These are phyloP conservation scores for Vesta saturnalis DNA, from an alignment of 2,888 invertebrate species.

Conservation along the genomic window DNA sequence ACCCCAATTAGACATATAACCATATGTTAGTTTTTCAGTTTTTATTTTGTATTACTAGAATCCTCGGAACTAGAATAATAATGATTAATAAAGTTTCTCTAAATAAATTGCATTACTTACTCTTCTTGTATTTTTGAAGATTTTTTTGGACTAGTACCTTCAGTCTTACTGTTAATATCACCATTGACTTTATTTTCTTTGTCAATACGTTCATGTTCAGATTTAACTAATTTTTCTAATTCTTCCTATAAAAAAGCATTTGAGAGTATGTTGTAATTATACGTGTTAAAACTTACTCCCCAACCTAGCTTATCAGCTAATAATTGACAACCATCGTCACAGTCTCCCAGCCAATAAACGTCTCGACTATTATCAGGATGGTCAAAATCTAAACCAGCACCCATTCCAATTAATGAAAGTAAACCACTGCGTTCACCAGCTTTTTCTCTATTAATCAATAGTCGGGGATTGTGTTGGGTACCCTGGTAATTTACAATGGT, in stretches of 20 bases:
- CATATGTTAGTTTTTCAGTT: too few species aligned
- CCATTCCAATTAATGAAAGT: slow-evolving; percentile 59
- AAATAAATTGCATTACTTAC: too few species aligned
- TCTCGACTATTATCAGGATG: slow-evolving; percentile 72
- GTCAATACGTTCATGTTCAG: slow-evolving; percentile 68
- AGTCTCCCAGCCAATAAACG: slow-evolving; percentile 84
- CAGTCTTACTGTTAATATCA: background rate
- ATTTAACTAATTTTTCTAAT: slow-evolving; percentile 66
- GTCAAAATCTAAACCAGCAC: slow-evolving; percentile 76
- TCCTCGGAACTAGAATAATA: too few species aligned
- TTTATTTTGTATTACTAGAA: too few species aligned
- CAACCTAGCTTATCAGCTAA: slow-evolving; percentile 83
- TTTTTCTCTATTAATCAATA: slow-evolving; percentile 88
- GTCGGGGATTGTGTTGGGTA: slow-evolving; percentile 76
- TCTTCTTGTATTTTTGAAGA: too few species aligned
- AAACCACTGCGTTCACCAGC: slow-evolving; percentile 65
- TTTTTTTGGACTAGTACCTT: background rate
- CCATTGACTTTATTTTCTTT: slow-evolving; percentile 31
- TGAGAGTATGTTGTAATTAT: background rate
- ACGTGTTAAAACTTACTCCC: slow-evolving; percentile 63
- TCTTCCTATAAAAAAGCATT: slow-evolving; percentile 65
- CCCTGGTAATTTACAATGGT: slow-evolving; percentile 59
- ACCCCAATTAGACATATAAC: too few species aligned
- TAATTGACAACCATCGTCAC: slow-evolving; percentile 80
- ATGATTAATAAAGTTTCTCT: too few species aligned